Evolutionary conservation across 2,888 invertebrate genomes (phyloP).

Genomic region (Lasioglossum villosulum): DNA sequence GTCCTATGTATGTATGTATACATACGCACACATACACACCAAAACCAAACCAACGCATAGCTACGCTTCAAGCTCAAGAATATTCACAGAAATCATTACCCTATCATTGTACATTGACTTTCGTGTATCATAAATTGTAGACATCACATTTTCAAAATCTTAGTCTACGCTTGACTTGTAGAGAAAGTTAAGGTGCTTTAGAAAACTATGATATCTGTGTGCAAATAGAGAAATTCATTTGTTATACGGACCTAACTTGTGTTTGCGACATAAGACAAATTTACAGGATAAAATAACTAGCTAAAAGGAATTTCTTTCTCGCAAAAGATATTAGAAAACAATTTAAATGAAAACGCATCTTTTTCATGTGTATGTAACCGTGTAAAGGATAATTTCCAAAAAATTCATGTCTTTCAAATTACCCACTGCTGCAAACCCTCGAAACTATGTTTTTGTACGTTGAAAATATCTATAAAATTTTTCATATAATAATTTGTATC

Average conservation of each 20-base stretch:
- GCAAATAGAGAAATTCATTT: not conserved
- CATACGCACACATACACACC: too few relatives aligned
- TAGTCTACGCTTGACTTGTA: constrained; percentile 22
- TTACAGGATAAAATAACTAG: not conserved
- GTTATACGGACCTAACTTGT: not conserved
- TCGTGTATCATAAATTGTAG: constrained; percentile 27
- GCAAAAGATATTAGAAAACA: not conserved
- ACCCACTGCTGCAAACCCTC: not conserved
- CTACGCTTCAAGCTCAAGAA: constrained; percentile 8
- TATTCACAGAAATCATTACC: constrained; percentile 29
- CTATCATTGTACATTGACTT: constrained; percentile 29
- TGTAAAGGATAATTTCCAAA: not conserved
- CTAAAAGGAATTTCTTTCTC: not conserved
- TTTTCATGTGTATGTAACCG: not conserved
- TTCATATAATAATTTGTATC: not conserved
- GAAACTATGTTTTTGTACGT: not conserved
- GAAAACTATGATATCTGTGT: not conserved
- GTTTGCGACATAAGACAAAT: not conserved
- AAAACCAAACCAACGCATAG: too few relatives aligned
- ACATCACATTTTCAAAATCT: constrained; percentile 37
- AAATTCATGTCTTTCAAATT: not conserved
- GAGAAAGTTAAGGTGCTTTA: not conserved
- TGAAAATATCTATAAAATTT: not conserved
- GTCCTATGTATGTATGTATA: too few relatives aligned
- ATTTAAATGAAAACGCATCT: not conserved